Conservation (phyloP, 2,888 invertebrate species). For the Drosophila prostipennis region DNA sequence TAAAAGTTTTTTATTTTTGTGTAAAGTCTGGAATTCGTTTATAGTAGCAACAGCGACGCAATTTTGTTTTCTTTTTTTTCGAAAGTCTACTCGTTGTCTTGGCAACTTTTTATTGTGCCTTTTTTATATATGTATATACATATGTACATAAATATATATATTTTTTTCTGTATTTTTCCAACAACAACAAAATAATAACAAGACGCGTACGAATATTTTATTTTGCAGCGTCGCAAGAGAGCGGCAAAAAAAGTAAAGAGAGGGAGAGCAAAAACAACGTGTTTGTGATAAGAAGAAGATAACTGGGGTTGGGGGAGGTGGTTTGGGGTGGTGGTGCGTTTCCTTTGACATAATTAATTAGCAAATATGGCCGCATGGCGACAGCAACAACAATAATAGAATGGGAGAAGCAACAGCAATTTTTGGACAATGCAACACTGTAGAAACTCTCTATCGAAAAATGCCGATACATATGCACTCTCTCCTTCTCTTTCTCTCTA, state of each 20-base stretch:
- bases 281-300: slow-evolving; percentile 33
- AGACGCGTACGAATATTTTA: slow-evolving; percentile 20
- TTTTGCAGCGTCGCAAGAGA: slow-evolving; percentile 55
- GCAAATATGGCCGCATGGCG: slow-evolving; percentile 40
- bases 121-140: not conserved
- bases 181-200: slow-evolving; percentile 40
- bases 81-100: slow-evolving; percentile 75
- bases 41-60: slow-evolving; percentile 63
- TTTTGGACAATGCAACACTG: slow-evolving; percentile 31
- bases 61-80: slow-evolving; percentile 53
- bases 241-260: slow-evolving; percentile 16
- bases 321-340: slow-evolving; percentile 15
- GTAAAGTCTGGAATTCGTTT: slow-evolving; percentile 34
- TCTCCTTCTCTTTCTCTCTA: too few relatives aligned
- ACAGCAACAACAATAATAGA: slow-evolving; percentile 9
- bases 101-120: slow-evolving; percentile 61
- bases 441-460: slow-evolving; percentile 13
- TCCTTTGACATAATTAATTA: slow-evolving; percentile 65
- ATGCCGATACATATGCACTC: slow-evolving; percentile 35
- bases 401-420: slow-evolving; percentile 12
- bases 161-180: slow-evolving; percentile 7
- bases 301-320: not conserved
- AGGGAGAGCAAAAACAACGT: slow-evolving; percentile 21
- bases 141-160: not conserved
- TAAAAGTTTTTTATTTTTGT: not conserved